Conservation (phyloP, 2,888 invertebrate species). For the Sphaerophoria rueppellii region DNA sequence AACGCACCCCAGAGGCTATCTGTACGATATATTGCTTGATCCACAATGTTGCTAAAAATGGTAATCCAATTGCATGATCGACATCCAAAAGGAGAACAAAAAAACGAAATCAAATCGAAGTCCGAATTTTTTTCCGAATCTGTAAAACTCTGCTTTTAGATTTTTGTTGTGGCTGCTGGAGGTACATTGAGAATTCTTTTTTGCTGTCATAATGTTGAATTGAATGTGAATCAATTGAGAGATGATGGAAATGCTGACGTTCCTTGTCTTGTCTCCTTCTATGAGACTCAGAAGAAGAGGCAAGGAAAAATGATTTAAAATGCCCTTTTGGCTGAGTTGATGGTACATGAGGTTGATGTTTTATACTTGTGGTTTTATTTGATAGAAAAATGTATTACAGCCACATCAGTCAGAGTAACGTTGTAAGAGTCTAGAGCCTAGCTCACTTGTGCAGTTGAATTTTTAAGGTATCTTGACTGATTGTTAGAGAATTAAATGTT, state of each 20-base stretch:
- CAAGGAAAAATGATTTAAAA: conserved; percentile 69
- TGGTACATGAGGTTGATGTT: conserved; percentile 62
- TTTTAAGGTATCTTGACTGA: too few species aligned
- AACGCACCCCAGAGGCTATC: conserved; percentile 71
- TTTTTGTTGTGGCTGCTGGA: conserved; percentile 22
- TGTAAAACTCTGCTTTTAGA: conserved; percentile 29
- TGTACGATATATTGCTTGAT: conserved; percentile 14
- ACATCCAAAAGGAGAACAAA: conserved; percentile 49
- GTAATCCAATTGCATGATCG: conserved; percentile 72
- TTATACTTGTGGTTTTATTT: conserved; percentile 17
- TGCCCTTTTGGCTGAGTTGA: conserved; percentile 71
- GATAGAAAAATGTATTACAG: conserved; percentile 24
- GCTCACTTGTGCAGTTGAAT: too few species aligned
- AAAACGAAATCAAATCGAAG: conserved; percentile 35
- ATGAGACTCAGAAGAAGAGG: conserved; percentile 54
- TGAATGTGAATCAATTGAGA: conserved; percentile 73
- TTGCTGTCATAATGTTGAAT: conserved; percentile 72
- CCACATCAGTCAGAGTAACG: conserved; percentile 1
- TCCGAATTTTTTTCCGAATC: conserved; percentile 24
- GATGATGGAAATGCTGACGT: conserved; percentile 68
- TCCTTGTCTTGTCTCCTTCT: neutral
- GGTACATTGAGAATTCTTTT: conserved; percentile 59
- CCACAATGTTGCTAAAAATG: conserved; percentile 64
- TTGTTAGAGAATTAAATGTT: too few species aligned
- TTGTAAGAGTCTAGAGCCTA: too few species aligned